Conservation (phyloP, 2,888 invertebrate genomes). For the Enchytraeus crypticus region DNA sequence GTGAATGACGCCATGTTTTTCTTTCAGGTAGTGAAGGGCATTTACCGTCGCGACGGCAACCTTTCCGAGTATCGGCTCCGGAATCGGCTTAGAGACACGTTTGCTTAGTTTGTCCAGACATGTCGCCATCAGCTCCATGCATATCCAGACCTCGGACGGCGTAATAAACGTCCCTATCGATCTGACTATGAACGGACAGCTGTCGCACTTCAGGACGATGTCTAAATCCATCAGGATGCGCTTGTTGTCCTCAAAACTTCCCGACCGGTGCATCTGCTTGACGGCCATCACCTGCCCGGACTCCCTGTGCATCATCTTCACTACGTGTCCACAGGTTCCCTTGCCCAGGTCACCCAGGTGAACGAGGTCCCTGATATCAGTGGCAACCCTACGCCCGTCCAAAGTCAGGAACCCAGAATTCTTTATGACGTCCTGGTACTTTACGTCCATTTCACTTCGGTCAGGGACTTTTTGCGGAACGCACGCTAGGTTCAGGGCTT, state of each 20-base stretch:
- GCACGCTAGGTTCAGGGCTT: constrained; percentile 28
- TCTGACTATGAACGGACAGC: constrained; percentile 91
- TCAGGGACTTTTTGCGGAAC: constrained; percentile 26
- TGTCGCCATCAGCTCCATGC: constrained; percentile 98
- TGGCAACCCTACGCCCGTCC: no score
- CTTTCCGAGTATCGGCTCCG: constrained; percentile 90
- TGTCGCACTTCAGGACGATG: constrained; percentile 92
- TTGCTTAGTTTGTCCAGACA: constrained; percentile 95
- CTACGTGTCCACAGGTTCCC: constrained; percentile 94
- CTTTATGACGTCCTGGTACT: not conserved
- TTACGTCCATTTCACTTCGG: no score
- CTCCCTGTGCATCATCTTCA: constrained; percentile 84
- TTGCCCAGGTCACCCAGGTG: constrained; percentile 48
- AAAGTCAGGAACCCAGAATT: constrained; percentile 26
- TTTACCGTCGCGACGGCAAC: constrained; percentile 77
- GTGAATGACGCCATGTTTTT: constrained; percentile 91
- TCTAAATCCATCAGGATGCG: constrained; percentile 97
- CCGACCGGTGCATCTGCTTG: constrained; percentile 87
- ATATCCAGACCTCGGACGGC: constrained; percentile 85
- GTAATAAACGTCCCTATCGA: constrained; percentile 96
- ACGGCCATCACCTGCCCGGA: constrained; percentile 83
- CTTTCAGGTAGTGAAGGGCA: constrained; percentile 93
- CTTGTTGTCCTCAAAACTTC: constrained; percentile 92
- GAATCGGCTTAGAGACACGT: constrained; percentile 68
- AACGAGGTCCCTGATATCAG: constrained; percentile 41